Evolutionary conservation across 2,888 invertebrate species (phyloP), one percentile per base, ranked within the genome.

Genomic region (Philopedon plagiatum): DNA sequence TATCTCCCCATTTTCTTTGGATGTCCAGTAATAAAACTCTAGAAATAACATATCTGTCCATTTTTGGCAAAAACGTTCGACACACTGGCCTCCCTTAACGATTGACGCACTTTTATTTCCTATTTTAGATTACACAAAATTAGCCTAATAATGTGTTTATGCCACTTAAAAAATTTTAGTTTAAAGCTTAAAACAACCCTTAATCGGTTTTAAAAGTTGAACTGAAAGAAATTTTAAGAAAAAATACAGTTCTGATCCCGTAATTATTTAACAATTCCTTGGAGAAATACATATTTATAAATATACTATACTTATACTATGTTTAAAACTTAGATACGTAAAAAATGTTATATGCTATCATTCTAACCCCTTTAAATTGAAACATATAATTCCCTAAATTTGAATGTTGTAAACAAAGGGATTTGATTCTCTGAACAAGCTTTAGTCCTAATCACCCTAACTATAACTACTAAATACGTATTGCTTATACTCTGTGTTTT

Each of bases 1-100:
- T 66, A 66, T 66, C 66, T 66, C 34, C 34, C 57, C 66, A 58
- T 66, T 66, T 66, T 54, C 66, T 18, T 21, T 15, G 58, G 57
- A 58, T 66, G 66, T 46, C 34, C 29, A 46, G 66, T 58, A 44
- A 58, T 66, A 66, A 66, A 66, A 44, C 39, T 58, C 44, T 15
- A 15, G 34, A 65, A 65, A 65, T 65, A 65, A 65, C 64, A 56
- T 37, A 66, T 34, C 56, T 46, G 58, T 66, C 58, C 51, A 54
- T 29, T 54, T 54, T 29, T 29, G 51, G 57, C 57, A 46, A 66
- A 66, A 66, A 51, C 51, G 29, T 54, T 54, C 29, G 51, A 66
- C 57, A 66, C 49, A 66, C 58, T 46, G 23, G 44, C 58, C 49
- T 65, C 29, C 13, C 13, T 37, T 58, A 58, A 34, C 26, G 41